Conservation (phyloP, 2,797 vertebrate genomes). For the Micropoecilia bifurca region DNA sequence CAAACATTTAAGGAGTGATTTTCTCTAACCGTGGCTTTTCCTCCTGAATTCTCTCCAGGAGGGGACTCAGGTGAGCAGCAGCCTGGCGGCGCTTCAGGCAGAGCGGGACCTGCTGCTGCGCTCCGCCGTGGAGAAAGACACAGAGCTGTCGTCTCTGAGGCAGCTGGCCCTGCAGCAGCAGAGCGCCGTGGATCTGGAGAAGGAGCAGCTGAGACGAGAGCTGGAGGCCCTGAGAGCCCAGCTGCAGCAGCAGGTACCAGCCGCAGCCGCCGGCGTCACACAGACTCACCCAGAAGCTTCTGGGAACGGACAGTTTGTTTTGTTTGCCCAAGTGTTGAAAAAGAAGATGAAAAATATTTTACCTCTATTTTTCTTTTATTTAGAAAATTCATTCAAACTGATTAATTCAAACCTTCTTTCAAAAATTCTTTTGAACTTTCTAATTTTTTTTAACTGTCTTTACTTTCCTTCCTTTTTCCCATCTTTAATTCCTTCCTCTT, state of each 20-base stretch:
- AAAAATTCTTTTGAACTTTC: too few relatives aligned
- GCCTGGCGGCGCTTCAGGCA: slow-evolving; percentile 79
- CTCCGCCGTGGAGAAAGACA: slow-evolving; percentile 66
- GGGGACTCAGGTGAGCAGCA: slow-evolving; percentile 70
- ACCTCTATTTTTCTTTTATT: neutral
- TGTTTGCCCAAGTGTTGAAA: neutral
- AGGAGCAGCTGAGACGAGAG: slow-evolving; percentile 68
- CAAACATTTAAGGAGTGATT: neutral
- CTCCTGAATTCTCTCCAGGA: slow-evolving; percentile 42
- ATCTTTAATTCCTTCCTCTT: neutral
- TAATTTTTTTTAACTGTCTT: neutral
- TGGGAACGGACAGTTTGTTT: neutral
- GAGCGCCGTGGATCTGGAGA: slow-evolving; percentile 67
- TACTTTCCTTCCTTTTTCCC: neutral
- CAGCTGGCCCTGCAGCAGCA: slow-evolving; percentile 78
- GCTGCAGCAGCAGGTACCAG: slow-evolving; percentile 73
- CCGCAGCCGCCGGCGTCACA: neutral
- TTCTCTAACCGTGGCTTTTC: neutral
- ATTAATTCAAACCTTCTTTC: too few relatives aligned
- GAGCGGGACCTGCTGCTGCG: slow-evolving; percentile 75
- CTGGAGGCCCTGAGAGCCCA: slow-evolving; percentile 73
- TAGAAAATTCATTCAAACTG: too few relatives aligned
- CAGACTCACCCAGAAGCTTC: neutral
- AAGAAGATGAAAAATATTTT: neutral
- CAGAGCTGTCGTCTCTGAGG: slow-evolving; percentile 75